These are phyloP conservation scores for Butorides virescens DNA, from an alignment of 2,113 vertebrate genomes.

Conservation along the genomic window DNA sequence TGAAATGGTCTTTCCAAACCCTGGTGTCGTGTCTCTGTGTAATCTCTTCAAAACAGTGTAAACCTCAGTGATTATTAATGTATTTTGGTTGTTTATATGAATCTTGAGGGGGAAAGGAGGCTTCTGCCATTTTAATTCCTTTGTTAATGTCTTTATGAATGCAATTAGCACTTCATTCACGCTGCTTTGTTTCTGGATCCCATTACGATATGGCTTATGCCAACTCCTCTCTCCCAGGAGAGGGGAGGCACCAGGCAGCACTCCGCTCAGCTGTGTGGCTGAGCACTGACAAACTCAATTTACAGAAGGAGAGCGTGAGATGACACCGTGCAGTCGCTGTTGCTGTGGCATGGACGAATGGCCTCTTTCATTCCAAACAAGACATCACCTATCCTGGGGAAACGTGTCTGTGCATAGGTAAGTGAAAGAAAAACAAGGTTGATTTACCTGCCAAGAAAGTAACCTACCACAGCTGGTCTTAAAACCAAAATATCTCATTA, in stretches of 20 bases:
- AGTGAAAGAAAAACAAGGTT: not conserved
- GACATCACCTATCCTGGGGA: conserved; percentile 23
- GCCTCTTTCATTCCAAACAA: conserved; percentile 42
- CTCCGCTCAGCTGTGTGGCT: conserved; percentile 71
- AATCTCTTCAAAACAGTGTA: not conserved
- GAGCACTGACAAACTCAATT: conserved; percentile 82
- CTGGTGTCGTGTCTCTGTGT: not conserved
- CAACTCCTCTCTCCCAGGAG: conserved; percentile 72
- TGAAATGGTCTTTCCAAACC: not conserved
- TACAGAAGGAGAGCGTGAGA: conserved; percentile 44
- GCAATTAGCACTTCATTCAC: conserved; percentile 83
- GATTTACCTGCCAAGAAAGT: not conserved
- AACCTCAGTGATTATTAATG: conserved; percentile 15
- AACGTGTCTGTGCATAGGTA: not conserved
- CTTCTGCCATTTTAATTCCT: conserved; percentile 78
- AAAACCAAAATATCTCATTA: not conserved
- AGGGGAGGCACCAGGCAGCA: conserved; percentile 56
- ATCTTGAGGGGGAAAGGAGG: conserved; percentile 55
- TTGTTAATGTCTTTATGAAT: conserved; percentile 84
- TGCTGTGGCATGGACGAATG: conserved; percentile 46
- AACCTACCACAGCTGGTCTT: not conserved
- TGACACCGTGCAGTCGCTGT: conserved; percentile 14
- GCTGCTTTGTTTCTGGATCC: conserved; percentile 80
- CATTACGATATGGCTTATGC: conserved; percentile 74
- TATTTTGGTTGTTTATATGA: conserved; percentile 37